phyloP scores from a whole-genome alignment of 1,140 invertebrate genomes.

The Drosophila suzukii region DNA sequence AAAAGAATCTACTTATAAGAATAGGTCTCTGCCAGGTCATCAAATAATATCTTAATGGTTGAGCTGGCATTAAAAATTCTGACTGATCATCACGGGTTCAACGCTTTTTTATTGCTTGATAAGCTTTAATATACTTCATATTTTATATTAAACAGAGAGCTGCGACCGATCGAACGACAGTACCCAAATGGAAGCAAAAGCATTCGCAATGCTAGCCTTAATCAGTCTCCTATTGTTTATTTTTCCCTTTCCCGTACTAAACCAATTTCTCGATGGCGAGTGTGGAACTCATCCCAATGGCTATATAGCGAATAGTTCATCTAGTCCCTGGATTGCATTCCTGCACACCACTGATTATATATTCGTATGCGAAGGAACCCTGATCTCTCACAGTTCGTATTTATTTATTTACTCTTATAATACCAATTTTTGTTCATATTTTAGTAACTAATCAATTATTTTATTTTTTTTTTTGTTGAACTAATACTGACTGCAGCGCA shows the following conservation, averaged over 20 bases:
- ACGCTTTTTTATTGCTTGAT: background rate
- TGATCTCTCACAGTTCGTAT: slow-evolving; percentile 1
- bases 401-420: background rate
- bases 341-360: background rate
- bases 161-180: background rate
- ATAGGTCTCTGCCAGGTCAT: no score
- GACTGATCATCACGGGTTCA: background rate
- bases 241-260: background rate
- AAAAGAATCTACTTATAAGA: no score
- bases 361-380: background rate
- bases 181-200: background rate
- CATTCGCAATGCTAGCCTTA: background rate
- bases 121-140: background rate
- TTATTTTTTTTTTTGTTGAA: background rate
- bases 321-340: background rate
- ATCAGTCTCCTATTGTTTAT: background rate
- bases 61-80: background rate
- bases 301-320: background rate
- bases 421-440: no score
- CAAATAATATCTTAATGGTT: no score
- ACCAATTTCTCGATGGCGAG: background rate
- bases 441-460: background rate
- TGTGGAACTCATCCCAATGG: background rate
- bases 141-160: background rate
- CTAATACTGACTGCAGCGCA: slow-evolving; percentile 5